Evolutionary conservation across 2,888 invertebrate species (phyloP).

Genomic region (Tryphoninae sp.): DNA sequence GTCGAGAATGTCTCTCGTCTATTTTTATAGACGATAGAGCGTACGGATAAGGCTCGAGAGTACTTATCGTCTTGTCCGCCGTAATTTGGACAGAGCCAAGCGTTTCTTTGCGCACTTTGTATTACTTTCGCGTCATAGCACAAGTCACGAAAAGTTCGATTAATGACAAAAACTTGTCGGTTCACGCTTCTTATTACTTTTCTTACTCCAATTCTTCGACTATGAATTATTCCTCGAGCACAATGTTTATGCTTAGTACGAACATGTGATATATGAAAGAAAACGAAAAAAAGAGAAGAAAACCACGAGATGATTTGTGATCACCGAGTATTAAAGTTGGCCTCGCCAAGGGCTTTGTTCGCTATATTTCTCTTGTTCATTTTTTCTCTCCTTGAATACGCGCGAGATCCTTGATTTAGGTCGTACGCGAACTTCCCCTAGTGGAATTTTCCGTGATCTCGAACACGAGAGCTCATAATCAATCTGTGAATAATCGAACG

Average conservation of each 20-base stretch:
- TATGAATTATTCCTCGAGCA: conserved; percentile 57
- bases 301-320: conserved; percentile 42
- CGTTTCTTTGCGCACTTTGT: not conserved
- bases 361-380: conserved; percentile 24
- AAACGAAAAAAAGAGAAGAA: conserved; percentile 27
- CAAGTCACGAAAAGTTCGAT: conserved; percentile 23
- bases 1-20: not conserved
- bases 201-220: conserved; percentile 14
- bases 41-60: conserved; percentile 30
- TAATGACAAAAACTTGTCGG: not conserved
- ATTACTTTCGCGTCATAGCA: not conserved
- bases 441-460: not conserved
- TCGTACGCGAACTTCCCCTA: not conserved
- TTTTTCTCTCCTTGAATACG: conserved; percentile 32
- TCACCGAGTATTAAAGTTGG: conserved; percentile 49
- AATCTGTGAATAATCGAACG: conserved; percentile 43
- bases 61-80: conserved; percentile 42
- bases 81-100: conserved; percentile 9
- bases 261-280: conserved; percentile 59
- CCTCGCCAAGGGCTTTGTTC: conserved; percentile 4
- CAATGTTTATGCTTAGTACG: conserved; percentile 58
- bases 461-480: conserved; percentile 5
- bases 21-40: not conserved
- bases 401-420: not conserved
- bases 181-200: conserved; percentile 25